These are phyloP conservation scores for Mesitornis unicolor DNA, from an alignment of 2,113 vertebrate species.

Conservation along the genomic window DNA sequence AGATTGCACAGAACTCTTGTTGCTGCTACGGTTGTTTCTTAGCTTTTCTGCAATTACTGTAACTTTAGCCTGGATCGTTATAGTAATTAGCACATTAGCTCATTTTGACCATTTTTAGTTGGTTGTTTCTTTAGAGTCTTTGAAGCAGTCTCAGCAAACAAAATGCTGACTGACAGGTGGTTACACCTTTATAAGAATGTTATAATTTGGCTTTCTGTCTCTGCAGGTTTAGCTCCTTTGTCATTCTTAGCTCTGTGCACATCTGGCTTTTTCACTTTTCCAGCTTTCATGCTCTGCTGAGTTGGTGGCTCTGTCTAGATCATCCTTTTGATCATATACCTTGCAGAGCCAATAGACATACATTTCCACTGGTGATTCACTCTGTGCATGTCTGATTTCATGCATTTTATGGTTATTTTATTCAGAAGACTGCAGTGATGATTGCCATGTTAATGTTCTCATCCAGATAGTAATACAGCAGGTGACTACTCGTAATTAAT, in stretches of 20 bases:
- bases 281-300: neutral
- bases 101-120: neutral
- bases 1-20: neutral
- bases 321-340: neutral
- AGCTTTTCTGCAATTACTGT: neutral
- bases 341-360: neutral
- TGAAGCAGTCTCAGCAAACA: neutral
- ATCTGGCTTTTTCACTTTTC: neutral
- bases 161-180: neutral
- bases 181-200: neutral
- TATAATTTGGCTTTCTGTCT: neutral
- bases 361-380: neutral
- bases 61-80: neutral
- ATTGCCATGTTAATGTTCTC: constrained; percentile 13
- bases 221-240: neutral
- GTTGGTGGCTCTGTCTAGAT: neutral
- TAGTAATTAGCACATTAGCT: neutral
- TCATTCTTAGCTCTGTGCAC: neutral
- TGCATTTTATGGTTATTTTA: constrained; percentile 12
- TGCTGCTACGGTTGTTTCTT: neutral
- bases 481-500: constrained; percentile 36
- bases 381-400: neutral
- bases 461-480: neutral
- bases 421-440: neutral
- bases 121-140: neutral